These are phyloP conservation scores for Rhinoraja longicauda DNA, from an alignment of 2,797 vertebrate genomes.

Conservation along the genomic window DNA sequence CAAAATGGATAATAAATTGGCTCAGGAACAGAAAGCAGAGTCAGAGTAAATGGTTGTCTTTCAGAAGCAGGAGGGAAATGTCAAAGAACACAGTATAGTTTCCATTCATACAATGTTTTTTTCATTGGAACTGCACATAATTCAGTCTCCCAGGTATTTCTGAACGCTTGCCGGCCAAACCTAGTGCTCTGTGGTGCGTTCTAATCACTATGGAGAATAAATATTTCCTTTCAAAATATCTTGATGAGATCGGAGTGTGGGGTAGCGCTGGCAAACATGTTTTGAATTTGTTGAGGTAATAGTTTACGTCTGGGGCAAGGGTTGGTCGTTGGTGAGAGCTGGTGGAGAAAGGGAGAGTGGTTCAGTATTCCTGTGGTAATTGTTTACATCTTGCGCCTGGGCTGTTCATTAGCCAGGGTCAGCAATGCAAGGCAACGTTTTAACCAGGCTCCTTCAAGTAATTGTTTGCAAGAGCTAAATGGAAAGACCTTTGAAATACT, in stretches of 20 bases:
- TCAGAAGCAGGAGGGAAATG: not conserved
- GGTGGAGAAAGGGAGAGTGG: not conserved
- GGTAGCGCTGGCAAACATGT: not conserved
- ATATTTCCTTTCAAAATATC: not conserved
- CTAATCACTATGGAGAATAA: conserved; percentile 18
- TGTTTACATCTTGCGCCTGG: not conserved
- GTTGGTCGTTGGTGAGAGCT: not conserved
- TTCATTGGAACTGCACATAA: not conserved
- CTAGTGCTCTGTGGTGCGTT: not conserved
- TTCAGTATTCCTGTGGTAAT: not conserved
- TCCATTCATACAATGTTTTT: not conserved
- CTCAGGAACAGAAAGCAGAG: no score
- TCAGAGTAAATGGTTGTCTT: no score
- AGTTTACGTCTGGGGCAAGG: not conserved
- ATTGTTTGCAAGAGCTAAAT: not conserved
- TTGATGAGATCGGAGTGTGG: conserved; percentile 18
- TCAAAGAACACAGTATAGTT: not conserved
- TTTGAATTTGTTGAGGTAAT: conserved; percentile 26
- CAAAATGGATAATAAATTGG: no score
- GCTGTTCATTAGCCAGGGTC: not conserved
- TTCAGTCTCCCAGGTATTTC: conserved; percentile 12
- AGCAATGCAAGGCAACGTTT: not conserved
- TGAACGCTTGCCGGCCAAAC: not conserved
- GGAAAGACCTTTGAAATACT: not conserved
- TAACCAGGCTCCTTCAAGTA: not conserved